phyloP scores from a whole-genome alignment of 2,797 vertebrate genomes.

The Discoglossus pictus region DNA sequence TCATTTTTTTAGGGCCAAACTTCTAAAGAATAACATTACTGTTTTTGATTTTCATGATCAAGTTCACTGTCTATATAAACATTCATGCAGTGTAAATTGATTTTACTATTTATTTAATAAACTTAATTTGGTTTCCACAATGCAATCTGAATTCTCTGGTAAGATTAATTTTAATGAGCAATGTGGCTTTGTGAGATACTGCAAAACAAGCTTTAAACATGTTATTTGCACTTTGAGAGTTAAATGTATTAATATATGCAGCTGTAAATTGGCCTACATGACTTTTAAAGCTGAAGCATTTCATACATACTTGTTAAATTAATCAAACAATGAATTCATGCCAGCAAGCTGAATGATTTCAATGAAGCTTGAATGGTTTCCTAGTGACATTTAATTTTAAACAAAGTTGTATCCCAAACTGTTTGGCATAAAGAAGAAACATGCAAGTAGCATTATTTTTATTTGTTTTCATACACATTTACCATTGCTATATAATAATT shows the following conservation, averaged over 20 bases:
- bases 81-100: slow-evolving; percentile 19
- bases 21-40: slow-evolving; percentile 4
- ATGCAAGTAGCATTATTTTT: no score
- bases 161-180: slow-evolving; percentile 11
- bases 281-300: slow-evolving; percentile 1
- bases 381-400: no score
- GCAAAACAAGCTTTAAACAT: slow-evolving; percentile 30
- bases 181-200: slow-evolving; percentile 14
- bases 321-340: slow-evolving; percentile 1
- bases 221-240: slow-evolving; percentile 25
- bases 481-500: no score
- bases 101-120: slow-evolving; percentile 29
- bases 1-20: no score
- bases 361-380: no score
- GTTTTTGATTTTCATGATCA: not conserved
- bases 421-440: no score
- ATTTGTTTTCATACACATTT: no score
- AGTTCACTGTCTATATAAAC: slow-evolving; percentile 1
- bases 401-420: no score
- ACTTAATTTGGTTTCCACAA: slow-evolving; percentile 25
- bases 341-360: no score
- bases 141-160: not conserved
- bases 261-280: slow-evolving; percentile 26
- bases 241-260: slow-evolving; percentile 20
- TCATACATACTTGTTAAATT: not conserved